Conservation (phyloP, 2,113 vertebrate species). For the Ceratotherium simum region DNA sequence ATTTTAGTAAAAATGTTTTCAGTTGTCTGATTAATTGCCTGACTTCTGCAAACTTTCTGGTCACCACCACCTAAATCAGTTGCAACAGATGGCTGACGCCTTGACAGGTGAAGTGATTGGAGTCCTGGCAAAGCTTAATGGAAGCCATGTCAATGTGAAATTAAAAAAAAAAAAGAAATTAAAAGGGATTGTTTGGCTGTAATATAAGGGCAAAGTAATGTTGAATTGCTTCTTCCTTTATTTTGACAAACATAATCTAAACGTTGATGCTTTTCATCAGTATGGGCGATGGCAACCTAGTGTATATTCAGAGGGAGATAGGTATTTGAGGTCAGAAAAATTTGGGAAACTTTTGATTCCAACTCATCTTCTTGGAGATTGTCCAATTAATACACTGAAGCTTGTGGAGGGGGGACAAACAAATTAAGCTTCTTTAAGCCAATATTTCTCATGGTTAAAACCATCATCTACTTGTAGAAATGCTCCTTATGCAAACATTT, state of each 20-base stretch:
- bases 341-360: background rate
- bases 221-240: background rate
- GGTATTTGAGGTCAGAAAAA: background rate
- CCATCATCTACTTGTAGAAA: too few relatives aligned
- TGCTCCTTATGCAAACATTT: background rate
- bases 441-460: background rate
- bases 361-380: too few relatives aligned
- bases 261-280: accelerated
- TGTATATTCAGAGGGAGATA: background rate
- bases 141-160: background rate
- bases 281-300: accelerated
- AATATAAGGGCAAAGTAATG: background rate
- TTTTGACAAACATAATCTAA: background rate
- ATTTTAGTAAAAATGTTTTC: background rate
- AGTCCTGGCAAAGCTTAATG: background rate
- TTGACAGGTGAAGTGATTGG: background rate
- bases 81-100: background rate
- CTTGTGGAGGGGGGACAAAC: accelerated
- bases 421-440: background rate
- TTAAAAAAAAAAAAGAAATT: background rate
- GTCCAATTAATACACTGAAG: too few relatives aligned
- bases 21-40: background rate
- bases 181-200: background rate
- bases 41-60: background rate
- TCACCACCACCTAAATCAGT: background rate